These are phyloP conservation scores for Rhopalosiphum padi DNA, from an alignment of 1,140 invertebrate genomes.

Conservation along the genomic window DNA sequence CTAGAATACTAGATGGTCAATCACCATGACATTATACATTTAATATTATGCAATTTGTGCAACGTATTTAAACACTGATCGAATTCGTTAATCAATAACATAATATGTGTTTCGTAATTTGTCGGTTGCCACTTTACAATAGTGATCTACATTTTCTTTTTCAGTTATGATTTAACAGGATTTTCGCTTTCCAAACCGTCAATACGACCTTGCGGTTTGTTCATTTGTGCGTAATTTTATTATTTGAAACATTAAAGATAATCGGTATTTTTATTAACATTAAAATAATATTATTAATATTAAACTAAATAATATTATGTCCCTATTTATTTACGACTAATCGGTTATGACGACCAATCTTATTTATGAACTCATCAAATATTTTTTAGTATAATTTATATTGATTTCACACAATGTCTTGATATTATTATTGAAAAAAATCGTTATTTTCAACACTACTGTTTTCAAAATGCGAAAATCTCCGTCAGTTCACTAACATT, in stretches of 20 bases:
- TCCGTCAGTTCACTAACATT: background rate
- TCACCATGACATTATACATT: conserved; percentile 31
- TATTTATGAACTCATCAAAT: background rate
- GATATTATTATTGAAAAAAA: background rate
- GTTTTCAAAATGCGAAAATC: background rate
- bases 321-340: background rate
- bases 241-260: background rate
- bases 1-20: conserved; percentile 26
- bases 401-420: background rate
- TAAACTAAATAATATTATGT: background rate
- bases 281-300: background rate
- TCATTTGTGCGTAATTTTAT: background rate
- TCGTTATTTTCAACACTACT: background rate
- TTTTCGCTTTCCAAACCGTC: conserved; percentile 1
- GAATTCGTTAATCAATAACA: conserved; percentile 38
- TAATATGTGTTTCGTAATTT: conserved; percentile 21
- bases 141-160: conserved; percentile 29
- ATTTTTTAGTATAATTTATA: background rate
- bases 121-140: background rate
- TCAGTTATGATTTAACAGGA: conserved; percentile 16
- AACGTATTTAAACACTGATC: background rate
- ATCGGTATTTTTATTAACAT: background rate
- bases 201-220: background rate
- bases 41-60: conserved; percentile 20
- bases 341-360: background rate